A percentile compares a stretch with the other conserved stretches of the same genome.
Evolutionary conservation across 2,888 invertebrate genomes (phyloP).

Genomic region (Ariolimax columbianus): DNA sequence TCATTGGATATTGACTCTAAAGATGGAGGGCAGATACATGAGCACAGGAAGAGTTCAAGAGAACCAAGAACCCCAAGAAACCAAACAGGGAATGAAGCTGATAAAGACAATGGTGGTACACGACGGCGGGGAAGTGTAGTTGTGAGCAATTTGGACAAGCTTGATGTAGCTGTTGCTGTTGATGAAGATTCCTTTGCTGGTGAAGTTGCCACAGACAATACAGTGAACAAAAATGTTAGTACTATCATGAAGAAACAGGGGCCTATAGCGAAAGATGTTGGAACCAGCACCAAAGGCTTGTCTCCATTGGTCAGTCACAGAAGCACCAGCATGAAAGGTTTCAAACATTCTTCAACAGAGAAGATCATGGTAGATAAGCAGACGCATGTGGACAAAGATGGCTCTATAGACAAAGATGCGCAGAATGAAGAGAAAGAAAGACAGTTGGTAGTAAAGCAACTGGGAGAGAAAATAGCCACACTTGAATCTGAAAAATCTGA

Average conservation of each 20-base stretch:
- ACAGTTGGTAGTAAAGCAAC: neutral
- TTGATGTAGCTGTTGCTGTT: neutral
- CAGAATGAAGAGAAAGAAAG: constrained; percentile 16
- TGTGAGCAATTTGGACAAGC: constrained; percentile 15
- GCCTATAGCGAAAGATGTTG: neutral
- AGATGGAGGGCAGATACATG: constrained; percentile 26
- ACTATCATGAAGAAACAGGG: neutral
- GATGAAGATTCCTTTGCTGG: neutral
- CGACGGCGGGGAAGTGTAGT: neutral
- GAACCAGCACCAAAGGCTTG: neutral
- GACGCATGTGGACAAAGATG: neutral
- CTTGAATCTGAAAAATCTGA: constrained; percentile 62
- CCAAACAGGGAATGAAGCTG: constrained; percentile 10
- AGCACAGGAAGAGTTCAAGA: constrained; percentile 13
- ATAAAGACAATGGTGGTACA: constrained; percentile 5
- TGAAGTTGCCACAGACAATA: constrained; percentile 8
- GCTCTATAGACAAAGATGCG: neutral
- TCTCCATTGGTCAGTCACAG: neutral
- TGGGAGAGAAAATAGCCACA: constrained; percentile 21
- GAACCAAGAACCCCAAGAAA: neutral
- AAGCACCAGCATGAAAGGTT: neutral
- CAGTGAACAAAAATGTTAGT: neutral
- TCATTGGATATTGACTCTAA: neutral
- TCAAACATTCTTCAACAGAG: neutral
- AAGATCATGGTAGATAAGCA: neutral